Evolutionary conservation across 2,888 invertebrate genomes (phyloP).

Genomic region (Beris chalybata): DNA sequence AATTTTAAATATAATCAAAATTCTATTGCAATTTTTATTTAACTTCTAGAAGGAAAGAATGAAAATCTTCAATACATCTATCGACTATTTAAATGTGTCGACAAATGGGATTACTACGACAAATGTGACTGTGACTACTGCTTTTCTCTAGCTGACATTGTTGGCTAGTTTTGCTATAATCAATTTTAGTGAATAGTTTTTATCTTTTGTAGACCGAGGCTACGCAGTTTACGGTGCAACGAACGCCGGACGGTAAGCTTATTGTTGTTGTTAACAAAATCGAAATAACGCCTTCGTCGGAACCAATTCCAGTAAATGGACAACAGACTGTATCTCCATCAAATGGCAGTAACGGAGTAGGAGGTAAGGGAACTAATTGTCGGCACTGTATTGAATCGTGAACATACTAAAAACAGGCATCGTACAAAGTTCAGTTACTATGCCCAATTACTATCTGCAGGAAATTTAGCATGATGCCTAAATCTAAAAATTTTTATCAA

Average conservation of each 20-base stretch:
- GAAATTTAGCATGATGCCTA: no score
- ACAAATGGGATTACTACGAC: neutral
- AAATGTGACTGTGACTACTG: constrained; percentile 31
- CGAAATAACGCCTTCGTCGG: constrained; percentile 46
- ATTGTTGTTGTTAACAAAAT: constrained; percentile 52
- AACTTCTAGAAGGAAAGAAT: constrained; percentile 10
- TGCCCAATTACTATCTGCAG: no score
- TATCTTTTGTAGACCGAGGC: constrained; percentile 36
- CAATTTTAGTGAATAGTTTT: constrained; percentile 22
- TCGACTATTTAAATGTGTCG: no score
- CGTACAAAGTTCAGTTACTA: no score
- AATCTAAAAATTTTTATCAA: neutral
- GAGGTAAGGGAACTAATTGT: constrained; percentile 25
- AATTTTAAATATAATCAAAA: neutral
- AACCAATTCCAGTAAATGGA: constrained; percentile 23
- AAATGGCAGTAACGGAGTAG: neutral
- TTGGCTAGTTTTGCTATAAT: neutral
- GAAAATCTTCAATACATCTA: constrained; percentile 10
- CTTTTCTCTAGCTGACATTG: neutral
- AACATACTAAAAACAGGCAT: neutral
- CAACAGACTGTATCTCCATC: neutral
- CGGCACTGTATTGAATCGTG: neutral
- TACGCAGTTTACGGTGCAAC: constrained; percentile 52
- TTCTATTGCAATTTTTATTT: neutral
- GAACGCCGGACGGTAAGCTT: constrained; percentile 52